Percentiles rank a stretch among this genome's conserved stretches.
These are phyloP conservation scores for Pogonophryne albipinna DNA, from an alignment of 2,797 vertebrate genomes.

Conservation along the genomic window DNA sequence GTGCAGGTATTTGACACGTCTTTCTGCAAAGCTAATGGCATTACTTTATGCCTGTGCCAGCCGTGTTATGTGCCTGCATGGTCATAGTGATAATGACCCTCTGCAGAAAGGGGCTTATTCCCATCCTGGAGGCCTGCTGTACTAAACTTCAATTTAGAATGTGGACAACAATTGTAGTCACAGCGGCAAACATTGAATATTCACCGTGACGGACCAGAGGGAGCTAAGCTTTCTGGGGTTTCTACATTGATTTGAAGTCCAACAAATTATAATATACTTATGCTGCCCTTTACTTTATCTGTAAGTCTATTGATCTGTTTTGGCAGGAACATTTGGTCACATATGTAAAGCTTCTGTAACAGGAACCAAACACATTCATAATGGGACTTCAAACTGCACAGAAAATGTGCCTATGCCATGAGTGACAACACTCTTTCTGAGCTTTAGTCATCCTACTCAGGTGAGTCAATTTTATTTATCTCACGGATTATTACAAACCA, in stretches of 20 bases:
- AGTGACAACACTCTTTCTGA: background rate
- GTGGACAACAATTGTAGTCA: slow-evolving; percentile 12
- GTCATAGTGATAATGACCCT: slow-evolving; percentile 26
- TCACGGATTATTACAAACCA: background rate
- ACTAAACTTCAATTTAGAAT: slow-evolving; percentile 30
- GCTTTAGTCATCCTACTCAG: background rate
- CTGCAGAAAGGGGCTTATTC: slow-evolving; percentile 51
- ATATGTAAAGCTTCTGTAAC: background rate
- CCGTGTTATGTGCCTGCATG: slow-evolving; percentile 41
- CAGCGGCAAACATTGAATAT: background rate
- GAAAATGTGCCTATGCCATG: background rate
- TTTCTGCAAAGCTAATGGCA: slow-evolving; percentile 54
- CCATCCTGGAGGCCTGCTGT: slow-evolving; percentile 24
- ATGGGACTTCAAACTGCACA: background rate
- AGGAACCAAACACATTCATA: background rate
- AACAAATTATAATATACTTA: too few relatives aligned
- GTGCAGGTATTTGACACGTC: slow-evolving; percentile 39
- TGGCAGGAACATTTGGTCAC: background rate
- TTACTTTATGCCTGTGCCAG: slow-evolving; percentile 57
- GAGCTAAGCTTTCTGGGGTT: slow-evolving; percentile 1
- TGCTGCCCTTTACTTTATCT: background rate
- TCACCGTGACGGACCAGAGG: background rate
- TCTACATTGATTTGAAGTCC: background rate
- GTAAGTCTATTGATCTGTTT: background rate
- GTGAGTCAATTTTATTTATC: background rate